Percentiles rank a stretch among this genome's conserved stretches.
These are phyloP conservation scores for Leptatherina wallacei DNA, from an alignment of 2,797 vertebrate species.

Conservation along the genomic window DNA sequence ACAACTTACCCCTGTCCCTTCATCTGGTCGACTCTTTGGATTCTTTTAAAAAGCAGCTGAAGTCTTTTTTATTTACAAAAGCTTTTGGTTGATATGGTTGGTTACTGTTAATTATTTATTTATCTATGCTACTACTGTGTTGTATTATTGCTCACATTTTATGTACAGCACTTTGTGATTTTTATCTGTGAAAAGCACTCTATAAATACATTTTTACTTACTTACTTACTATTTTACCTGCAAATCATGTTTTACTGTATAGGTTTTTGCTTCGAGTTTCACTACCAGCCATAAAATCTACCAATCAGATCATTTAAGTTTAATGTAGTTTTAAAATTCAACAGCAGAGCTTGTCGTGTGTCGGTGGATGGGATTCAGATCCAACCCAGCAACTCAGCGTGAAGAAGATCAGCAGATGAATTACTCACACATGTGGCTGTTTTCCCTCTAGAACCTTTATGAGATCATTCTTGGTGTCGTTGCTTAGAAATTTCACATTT, in stretches of 20 bases:
- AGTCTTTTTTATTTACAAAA: too few relatives aligned
- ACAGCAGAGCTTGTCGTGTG: background rate
- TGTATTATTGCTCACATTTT: too few relatives aligned
- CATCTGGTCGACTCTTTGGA: too few relatives aligned
- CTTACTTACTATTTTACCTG: background rate
- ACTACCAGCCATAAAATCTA: background rate
- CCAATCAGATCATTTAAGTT: background rate
- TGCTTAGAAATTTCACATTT: conserved; percentile 72
- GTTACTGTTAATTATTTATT: too few relatives aligned
- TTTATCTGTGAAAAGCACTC: too few relatives aligned
- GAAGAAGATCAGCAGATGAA: background rate
- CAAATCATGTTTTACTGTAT: background rate
- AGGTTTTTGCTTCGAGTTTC: background rate
- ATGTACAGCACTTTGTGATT: too few relatives aligned
- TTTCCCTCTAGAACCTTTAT: conserved; percentile 76
- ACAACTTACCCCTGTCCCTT: too few relatives aligned
- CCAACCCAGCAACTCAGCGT: background rate
- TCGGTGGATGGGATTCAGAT: background rate
- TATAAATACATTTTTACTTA: too few relatives aligned
- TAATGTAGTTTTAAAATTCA: background rate
- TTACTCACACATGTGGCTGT: conserved; percentile 85
- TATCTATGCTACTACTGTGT: too few relatives aligned
- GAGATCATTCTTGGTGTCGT: conserved; percentile 75
- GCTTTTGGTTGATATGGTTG: too few relatives aligned
- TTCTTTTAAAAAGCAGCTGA: too few relatives aligned